Conservation (phyloP, 2,888 invertebrate genomes). For the Eugnorisma glareosa region DNA sequence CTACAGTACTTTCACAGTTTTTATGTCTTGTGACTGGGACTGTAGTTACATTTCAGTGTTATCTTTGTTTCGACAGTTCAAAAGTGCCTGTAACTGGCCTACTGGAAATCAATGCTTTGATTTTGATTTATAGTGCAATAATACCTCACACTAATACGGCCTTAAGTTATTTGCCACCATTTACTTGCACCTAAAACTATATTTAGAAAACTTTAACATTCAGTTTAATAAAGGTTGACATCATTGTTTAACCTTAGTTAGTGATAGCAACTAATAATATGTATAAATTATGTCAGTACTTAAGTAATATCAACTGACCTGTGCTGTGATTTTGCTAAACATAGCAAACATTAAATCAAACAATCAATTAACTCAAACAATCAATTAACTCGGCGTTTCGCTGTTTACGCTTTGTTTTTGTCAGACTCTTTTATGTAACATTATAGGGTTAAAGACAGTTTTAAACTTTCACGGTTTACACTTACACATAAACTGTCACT, state of each 20-base stretch:
- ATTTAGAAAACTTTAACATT: slow-evolving; percentile 14
- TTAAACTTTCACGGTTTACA: too few species aligned
- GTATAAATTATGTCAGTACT: slow-evolving; percentile 35
- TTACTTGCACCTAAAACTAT: neutral
- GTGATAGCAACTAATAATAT: slow-evolving; percentile 41
- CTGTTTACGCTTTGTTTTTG: neutral
- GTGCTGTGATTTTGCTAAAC: slow-evolving; percentile 37
- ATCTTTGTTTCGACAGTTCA: too few species aligned
- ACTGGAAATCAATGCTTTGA: too few species aligned
- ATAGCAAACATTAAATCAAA: slow-evolving; percentile 37
- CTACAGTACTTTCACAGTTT: too few species aligned
- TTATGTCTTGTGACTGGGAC: too few species aligned
- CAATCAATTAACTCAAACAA: slow-evolving; percentile 26
- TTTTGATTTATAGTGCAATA: too few species aligned
- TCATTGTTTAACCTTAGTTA: slow-evolving; percentile 40
- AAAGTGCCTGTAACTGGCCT: too few species aligned
- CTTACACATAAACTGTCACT: too few species aligned
- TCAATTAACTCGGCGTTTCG: slow-evolving; percentile 16
- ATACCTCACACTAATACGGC: too few species aligned
- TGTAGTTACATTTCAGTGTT: too few species aligned
- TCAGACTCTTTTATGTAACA: neutral
- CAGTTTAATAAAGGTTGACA: slow-evolving; percentile 43
- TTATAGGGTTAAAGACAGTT: too few species aligned
- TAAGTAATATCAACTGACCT: slow-evolving; percentile 27
- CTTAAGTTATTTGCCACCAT: neutral